Conservation (phyloP, 2,113 vertebrate genomes). For the Megaceryle maxima region DNA sequence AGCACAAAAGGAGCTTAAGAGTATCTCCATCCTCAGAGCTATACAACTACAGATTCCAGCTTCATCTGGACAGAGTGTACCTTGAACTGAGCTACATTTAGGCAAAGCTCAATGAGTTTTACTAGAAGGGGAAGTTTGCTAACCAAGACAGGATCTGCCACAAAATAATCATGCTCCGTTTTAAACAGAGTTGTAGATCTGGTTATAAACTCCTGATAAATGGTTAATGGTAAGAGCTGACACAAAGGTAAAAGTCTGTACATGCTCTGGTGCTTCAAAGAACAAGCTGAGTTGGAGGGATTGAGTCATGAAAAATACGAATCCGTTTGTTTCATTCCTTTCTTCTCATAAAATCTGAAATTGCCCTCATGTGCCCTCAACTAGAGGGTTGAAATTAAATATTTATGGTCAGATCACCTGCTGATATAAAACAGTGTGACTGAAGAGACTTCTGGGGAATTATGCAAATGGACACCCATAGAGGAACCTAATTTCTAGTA, state of each 20-base stretch:
- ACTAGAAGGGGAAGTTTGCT: neutral
- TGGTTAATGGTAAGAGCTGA: neutral
- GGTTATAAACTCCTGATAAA: neutral
- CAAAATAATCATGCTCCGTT: neutral
- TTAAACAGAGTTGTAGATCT: neutral
- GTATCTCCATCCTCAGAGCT: neutral
- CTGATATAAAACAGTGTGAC: neutral
- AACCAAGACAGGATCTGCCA: neutral
- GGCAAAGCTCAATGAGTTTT: neutral
- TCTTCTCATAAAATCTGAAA: slow-evolving; percentile 23
- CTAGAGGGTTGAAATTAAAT: neutral
- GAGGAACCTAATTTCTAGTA: neutral
- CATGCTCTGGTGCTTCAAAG: neutral
- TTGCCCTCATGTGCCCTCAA: neutral
- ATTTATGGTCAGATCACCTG: slow-evolving; percentile 15
- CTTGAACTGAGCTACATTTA: neutral
- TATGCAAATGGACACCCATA: neutral
- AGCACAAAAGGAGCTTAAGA: neutral
- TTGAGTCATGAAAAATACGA: slow-evolving; percentile 9
- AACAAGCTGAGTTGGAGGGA: neutral
- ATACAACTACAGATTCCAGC: neutral
- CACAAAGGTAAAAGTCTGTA: neutral
- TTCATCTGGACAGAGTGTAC: neutral
- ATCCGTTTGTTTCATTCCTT: neutral
- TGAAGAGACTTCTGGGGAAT: neutral